A percentile compares a stretch with the other conserved stretches of the same genome.
These are phyloP conservation scores for Selene dorsalis DNA, from an alignment of 2,797 vertebrate species.

Conservation along the genomic window DNA sequence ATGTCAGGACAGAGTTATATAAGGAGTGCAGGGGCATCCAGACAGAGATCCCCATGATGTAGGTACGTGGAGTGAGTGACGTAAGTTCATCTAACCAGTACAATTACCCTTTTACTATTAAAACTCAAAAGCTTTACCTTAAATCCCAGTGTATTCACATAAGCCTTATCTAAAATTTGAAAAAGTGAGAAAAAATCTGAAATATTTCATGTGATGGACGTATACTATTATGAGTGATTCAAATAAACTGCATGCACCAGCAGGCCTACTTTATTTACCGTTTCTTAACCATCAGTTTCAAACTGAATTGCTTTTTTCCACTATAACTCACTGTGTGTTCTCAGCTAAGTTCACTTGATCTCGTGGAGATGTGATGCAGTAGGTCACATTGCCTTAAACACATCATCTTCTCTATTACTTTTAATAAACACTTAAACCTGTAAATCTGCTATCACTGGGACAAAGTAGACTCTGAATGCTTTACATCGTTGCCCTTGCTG, in stretches of 20 bases:
- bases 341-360: neutral
- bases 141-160: neutral
- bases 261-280: neutral
- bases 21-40: neutral
- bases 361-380: neutral
- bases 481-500: too few relatives aligned
- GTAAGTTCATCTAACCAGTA: neutral
- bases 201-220: neutral
- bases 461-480: too few relatives aligned
- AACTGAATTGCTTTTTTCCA: neutral
- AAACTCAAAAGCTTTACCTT: neutral
- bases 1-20: constrained; percentile 12
- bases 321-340: too few relatives aligned
- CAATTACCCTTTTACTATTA: too few relatives aligned
- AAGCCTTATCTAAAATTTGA: too few relatives aligned
- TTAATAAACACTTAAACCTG: too few relatives aligned
- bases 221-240: neutral
- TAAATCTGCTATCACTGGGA: too few relatives aligned
- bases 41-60: neutral
- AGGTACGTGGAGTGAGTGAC: neutral
- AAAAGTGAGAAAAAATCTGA: neutral
- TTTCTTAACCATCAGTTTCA: neutral
- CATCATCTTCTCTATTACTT: too few relatives aligned
- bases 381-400: neutral
- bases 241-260: neutral